phyloP scores from a whole-genome alignment of 1,140 invertebrate species.

The Rhagoletis zephyria region DNA sequence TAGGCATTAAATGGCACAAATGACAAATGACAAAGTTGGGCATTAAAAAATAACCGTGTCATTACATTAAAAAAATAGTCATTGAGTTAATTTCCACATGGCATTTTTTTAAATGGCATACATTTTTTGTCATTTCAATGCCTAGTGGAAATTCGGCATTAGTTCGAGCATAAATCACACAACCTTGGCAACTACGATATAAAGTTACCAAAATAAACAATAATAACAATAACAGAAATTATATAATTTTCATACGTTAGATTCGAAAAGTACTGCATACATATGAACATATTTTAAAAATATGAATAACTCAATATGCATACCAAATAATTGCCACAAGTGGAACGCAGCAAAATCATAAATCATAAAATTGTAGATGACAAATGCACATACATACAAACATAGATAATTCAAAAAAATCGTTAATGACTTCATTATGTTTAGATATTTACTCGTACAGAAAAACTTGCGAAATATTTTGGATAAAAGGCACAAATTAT shows the following conservation, averaged over 20 bases:
- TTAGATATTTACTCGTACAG: background rate
- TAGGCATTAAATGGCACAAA: too few relatives aligned
- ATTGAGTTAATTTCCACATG: too few relatives aligned
- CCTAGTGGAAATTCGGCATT: too few relatives aligned
- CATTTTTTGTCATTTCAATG: too few relatives aligned
- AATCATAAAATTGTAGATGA: constrained; percentile 37
- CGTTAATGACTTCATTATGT: background rate
- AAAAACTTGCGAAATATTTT: too few relatives aligned
- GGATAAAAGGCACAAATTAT: background rate
- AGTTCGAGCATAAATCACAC: too few relatives aligned
- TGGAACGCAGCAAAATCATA: constrained; percentile 16
- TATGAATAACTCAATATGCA: constrained; percentile 30
- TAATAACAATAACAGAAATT: background rate
- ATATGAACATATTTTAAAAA: background rate
- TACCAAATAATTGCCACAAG: constrained; percentile 14
- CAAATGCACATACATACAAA: constrained; percentile 12
- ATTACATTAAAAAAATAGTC: too few relatives aligned
- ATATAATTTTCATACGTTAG: background rate
- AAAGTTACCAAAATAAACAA: too few relatives aligned
- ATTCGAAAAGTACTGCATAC: background rate
- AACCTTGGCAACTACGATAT: too few relatives aligned
- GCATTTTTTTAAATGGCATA: too few relatives aligned
- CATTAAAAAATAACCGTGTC: too few relatives aligned
- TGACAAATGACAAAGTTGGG: too few relatives aligned
- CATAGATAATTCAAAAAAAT: constrained; percentile 33